Conservation (phyloP, 2,797 vertebrate species). For the Natrix natrix region DNA sequence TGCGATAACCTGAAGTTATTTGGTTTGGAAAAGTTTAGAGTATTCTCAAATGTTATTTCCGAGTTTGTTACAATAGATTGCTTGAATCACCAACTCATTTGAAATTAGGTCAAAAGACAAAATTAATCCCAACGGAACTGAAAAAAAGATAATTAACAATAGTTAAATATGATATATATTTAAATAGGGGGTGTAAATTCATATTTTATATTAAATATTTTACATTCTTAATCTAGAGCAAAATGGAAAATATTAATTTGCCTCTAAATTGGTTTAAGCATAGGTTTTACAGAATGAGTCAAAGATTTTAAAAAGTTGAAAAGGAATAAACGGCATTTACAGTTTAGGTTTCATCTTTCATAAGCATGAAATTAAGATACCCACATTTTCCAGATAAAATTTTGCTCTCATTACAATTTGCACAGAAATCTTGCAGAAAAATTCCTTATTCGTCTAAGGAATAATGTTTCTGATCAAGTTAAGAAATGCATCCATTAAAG, state of each 20-base stretch:
- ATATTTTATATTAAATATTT: constrained; percentile 33
- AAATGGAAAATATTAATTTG: constrained; percentile 40
- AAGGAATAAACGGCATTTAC: constrained; percentile 21
- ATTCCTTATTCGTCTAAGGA: constrained; percentile 46
- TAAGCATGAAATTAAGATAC: constrained; percentile 33
- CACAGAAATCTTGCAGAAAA: constrained; percentile 48
- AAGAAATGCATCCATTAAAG: constrained; percentile 39
- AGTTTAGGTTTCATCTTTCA: constrained; percentile 6
- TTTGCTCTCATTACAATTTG: constrained; percentile 53
- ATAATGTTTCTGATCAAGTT: constrained; percentile 40
- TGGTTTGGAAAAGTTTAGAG: not conserved
- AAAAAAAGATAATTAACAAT: not conserved
- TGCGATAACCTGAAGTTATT: not conserved
- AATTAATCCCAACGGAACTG: constrained; percentile 20
- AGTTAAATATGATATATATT: constrained; percentile 35
- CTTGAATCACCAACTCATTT: not conserved
- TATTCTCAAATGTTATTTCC: not conserved
- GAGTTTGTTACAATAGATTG: not conserved
- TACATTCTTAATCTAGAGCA: constrained; percentile 30
- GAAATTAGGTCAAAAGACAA: not conserved
- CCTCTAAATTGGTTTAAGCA: constrained; percentile 39
- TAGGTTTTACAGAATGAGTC: constrained; percentile 7
- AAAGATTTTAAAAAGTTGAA: not conserved
- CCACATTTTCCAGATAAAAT: constrained; percentile 42
- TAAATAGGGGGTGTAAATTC: not conserved